Evolutionary conservation across 2,888 invertebrate species (phyloP).

Genomic region (Aelia acuminata): DNA sequence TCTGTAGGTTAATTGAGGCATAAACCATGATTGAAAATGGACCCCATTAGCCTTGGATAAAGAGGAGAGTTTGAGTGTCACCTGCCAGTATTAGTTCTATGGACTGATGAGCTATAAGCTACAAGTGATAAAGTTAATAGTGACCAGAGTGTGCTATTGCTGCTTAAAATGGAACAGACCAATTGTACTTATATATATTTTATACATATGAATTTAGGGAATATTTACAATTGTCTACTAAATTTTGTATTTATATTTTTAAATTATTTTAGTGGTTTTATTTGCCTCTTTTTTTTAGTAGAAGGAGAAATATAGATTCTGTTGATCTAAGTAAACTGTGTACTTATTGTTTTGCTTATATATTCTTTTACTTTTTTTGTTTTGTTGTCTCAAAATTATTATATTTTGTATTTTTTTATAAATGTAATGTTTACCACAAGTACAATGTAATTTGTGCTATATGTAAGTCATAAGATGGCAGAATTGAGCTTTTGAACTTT

Average conservation of each 20-base stretch:
- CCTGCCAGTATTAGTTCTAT: conserved; percentile 11
- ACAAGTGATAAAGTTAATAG: conserved; percentile 9
- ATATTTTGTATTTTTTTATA: conserved; percentile 49
- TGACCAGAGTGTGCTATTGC: neutral
- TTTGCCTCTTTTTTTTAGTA: neutral
- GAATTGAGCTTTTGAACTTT: conserved; percentile 28
- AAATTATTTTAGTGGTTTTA: conserved; percentile 28
- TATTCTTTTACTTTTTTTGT: neutral
- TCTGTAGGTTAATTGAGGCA: neutral
- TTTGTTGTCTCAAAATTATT: neutral
- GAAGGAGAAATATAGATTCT: neutral
- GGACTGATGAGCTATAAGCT: neutral
- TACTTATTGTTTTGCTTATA: conserved; percentile 6
- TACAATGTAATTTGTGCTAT: conserved; percentile 6
- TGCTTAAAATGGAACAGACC: conserved; percentile 28
- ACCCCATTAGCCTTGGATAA: neutral
- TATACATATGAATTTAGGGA: conserved; percentile 32
- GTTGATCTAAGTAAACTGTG: conserved; percentile 29
- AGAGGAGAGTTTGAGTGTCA: neutral
- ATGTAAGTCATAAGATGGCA: neutral
- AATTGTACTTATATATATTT: conserved; percentile 36
- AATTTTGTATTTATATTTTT: conserved; percentile 41
- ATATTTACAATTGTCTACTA: neutral
- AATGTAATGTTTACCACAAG: conserved; percentile 25
- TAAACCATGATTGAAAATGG: neutral